phyloP scores from a whole-genome alignment of 2,113 vertebrate species.

The Galeopterus variegatus region DNA sequence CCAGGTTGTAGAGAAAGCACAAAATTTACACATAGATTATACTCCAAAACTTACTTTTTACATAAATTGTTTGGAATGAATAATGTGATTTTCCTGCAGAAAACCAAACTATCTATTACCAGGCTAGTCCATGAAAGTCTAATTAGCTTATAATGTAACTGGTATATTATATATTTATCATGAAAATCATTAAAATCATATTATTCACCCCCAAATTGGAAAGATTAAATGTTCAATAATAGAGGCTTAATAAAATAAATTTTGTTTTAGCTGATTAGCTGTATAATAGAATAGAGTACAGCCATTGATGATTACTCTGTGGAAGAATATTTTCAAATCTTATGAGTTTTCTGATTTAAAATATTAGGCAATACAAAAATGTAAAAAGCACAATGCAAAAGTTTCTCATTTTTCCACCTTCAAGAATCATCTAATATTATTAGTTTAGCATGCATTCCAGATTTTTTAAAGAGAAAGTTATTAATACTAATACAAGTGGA shows the following conservation, averaged over 20 bases:
- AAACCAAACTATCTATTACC: constrained; percentile 65
- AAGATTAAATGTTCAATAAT: constrained; percentile 80
- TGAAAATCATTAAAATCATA: constrained; percentile 79
- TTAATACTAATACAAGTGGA: not conserved
- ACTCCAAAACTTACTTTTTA: constrained; percentile 4
- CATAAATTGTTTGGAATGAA: constrained; percentile 65
- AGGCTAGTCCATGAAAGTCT: constrained; percentile 70
- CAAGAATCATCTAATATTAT: not conserved
- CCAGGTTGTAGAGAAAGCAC: not conserved
- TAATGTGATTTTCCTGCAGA: constrained; percentile 70
- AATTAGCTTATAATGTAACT: constrained; percentile 78
- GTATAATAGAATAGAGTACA: constrained; percentile 54
- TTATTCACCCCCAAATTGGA: constrained; percentile 71
- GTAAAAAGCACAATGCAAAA: not conserved
- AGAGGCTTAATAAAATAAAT: constrained; percentile 75
- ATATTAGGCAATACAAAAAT: constrained; percentile 48
- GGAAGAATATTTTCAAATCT: constrained; percentile 54
- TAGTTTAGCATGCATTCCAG: not conserved
- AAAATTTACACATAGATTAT: constrained; percentile 52
- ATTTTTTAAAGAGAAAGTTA: not conserved
- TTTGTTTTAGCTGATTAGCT: constrained; percentile 74
- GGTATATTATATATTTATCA: constrained; percentile 73
- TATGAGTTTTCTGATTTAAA: constrained; percentile 52
- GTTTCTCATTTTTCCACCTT: not conserved
- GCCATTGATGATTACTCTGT: not conserved